Percentiles rank a stretch among this genome's conserved stretches.
These are phyloP conservation scores for Schizaphis graminum DNA, from an alignment of 2,888 invertebrate genomes.

Conservation along the genomic window DNA sequence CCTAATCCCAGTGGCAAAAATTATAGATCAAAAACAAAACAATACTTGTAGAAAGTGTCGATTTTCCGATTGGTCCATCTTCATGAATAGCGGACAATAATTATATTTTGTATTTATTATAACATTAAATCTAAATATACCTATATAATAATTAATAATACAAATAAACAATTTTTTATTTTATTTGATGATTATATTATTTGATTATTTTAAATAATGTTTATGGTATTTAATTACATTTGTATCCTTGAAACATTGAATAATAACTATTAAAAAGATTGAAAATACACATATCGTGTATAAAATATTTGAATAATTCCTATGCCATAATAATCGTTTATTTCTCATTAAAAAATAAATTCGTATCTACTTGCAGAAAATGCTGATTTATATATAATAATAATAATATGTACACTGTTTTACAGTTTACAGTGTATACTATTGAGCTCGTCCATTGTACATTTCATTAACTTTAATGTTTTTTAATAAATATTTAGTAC, in stretches of 20 bases:
- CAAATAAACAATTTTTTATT: not conserved
- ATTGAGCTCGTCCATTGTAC: not conserved
- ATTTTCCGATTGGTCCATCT: not conserved
- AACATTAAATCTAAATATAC: not conserved
- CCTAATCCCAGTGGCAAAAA: not conserved
- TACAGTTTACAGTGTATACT: not conserved
- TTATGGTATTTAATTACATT: not conserved
- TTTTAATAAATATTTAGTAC: not conserved
- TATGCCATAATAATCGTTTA: not conserved
- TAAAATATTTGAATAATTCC: not conserved
- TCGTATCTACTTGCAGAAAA: not conserved
- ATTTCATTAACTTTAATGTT: not conserved
- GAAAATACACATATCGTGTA: not conserved
- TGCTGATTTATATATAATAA: not conserved
- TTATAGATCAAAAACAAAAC: not conserved
- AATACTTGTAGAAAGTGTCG: not conserved
- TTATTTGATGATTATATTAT: too few species aligned
- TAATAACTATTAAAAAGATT: not conserved
- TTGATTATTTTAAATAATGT: not conserved
- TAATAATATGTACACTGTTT: not conserved
- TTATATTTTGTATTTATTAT: not conserved
- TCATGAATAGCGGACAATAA: not conserved
- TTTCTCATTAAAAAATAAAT: not conserved
- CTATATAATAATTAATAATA: not conserved
- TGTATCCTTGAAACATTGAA: not conserved